These are phyloP conservation scores for Cassiopea andromeda DNA, from an alignment of 30 jellyfish, hydroid and myxozoan genomes.

Conservation along the genomic window DNA sequence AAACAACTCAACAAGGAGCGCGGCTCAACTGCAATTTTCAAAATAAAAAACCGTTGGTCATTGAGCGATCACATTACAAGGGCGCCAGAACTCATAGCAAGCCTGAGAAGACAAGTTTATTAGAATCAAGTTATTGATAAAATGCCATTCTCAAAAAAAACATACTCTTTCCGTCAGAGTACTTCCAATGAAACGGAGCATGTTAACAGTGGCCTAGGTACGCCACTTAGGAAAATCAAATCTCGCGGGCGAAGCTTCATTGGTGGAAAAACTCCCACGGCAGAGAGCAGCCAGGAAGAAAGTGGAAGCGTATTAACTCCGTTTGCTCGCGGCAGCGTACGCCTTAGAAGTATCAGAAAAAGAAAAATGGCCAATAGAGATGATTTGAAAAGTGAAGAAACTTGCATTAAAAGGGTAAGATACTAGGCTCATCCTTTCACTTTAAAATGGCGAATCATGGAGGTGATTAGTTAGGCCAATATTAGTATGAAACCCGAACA, in stretches of 20 bases:
- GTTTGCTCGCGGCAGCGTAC: constrained; percentile 70
- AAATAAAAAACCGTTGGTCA: constrained; percentile 35
- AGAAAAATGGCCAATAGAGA: constrained; percentile 88
- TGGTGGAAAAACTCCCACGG: constrained; percentile 64
- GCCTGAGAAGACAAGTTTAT: background rate
- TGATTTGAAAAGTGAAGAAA: constrained; percentile 48
- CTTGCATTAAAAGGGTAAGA: constrained; percentile 46
- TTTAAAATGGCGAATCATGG: background rate
- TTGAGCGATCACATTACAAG: constrained; percentile 10
- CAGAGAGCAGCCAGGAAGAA: constrained; percentile 63
- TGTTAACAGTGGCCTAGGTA: constrained; percentile 10
- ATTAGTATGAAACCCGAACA: background rate
- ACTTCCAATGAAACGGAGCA: constrained; percentile 14
- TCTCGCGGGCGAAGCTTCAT: constrained; percentile 87
- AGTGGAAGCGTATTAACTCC: constrained; percentile 35
- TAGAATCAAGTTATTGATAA: background rate
- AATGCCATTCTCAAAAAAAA: constrained; percentile 40
- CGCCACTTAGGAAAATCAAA: constrained; percentile 76
- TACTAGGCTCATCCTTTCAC: background rate
- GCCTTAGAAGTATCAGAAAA: constrained; percentile 83
- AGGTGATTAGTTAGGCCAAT: constrained; percentile 8
- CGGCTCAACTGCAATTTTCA: background rate
- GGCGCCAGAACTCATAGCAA: constrained; percentile 50
- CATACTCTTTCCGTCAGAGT: constrained; percentile 50
- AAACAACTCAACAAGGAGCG: background rate